Base-by-base conservation (phyloP, 2,888 invertebrate species). In the Idaea straminata region DNA sequence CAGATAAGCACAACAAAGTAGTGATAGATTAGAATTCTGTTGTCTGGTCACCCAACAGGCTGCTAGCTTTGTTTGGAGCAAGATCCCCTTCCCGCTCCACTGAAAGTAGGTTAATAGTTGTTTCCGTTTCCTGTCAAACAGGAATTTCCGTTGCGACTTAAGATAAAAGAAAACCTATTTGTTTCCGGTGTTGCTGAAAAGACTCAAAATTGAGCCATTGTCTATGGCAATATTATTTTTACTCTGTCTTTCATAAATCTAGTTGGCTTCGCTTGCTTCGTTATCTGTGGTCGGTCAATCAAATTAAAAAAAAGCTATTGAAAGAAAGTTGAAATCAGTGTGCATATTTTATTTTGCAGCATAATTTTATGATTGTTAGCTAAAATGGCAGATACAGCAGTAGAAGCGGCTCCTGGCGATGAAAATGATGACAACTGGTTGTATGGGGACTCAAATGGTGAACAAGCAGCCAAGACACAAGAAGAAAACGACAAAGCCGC, bases 351-450 rank as follows among this genome's bases (percentile, higher is more conserved):
- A 36, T 36, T 36, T 36, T 47, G 47, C 47, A 47, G 13, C 47
- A 13, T 47, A 13, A 7, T 13, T 47, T 47, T 47, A 3, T 47
- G 47, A 13, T 47, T 47, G 7, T 13, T 13, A 13, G 47, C 47
- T 47, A 86, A 82, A 83, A 92, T 92, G 92, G 88, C 89, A 84
- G 90, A 90, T 71, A 76, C 85, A 71, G 86, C 78, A 36, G 84
- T 87, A 34, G 91, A 90, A 77, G 72, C 85, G 25, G 81, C 86
- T 65, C 84, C 89, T 34, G 87, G 87, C 36, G 92, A 91, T 79
- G 95, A 95, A 85, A 96, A 96, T 87, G 97, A 98, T 83, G 97
- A 98, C 92, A 96, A 95, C 82, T 98, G 97, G 97, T 92, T 98
- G 68, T 98, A 98, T 80, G 97, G 97, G 25, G 97, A 97, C 78